Percentiles rank a stretch among this genome's conserved stretches.
Evolutionary conservation across 2,113 vertebrate species (phyloP).

Genomic region (Rattus norvegicus): DNA sequence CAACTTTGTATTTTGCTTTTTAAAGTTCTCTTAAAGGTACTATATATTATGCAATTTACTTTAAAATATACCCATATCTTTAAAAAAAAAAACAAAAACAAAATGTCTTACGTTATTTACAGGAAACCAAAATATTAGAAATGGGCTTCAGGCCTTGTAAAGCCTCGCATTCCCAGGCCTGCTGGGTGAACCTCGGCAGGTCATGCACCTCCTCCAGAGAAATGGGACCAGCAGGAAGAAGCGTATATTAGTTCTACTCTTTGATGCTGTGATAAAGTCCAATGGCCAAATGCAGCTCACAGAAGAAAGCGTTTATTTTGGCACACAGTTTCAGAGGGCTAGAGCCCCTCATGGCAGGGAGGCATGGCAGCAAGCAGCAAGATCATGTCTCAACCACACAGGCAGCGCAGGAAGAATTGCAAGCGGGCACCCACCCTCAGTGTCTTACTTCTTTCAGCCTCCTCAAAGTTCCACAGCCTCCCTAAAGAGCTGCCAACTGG

Average conservation of each 20-base stretch:
- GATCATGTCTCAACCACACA: background rate
- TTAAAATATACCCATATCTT: conserved; percentile 4
- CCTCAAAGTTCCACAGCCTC: background rate
- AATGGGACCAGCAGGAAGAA: background rate
- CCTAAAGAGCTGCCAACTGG: background rate
- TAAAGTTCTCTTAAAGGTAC: conserved; percentile 17
- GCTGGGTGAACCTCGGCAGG: background rate
- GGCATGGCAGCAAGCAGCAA: background rate
- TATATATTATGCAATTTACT: background rate
- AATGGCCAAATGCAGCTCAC: background rate
- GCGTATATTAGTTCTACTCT: background rate
- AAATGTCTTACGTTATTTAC: conserved; percentile 43
- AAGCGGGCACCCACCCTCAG: background rate
- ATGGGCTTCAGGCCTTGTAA: background rate
- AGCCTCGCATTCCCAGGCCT: background rate
- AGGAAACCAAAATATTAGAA: background rate
- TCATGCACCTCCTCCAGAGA: background rate
- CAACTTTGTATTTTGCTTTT: conserved; percentile 31
- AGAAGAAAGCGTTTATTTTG: background rate
- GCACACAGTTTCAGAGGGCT: background rate
- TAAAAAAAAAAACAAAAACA: background rate
- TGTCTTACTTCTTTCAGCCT: background rate
- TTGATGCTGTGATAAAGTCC: background rate
- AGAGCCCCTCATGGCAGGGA: background rate
- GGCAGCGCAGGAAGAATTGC: background rate